Evolutionary conservation across 2,888 invertebrate species (phyloP).

Genomic region (Drosophila borborema): DNA sequence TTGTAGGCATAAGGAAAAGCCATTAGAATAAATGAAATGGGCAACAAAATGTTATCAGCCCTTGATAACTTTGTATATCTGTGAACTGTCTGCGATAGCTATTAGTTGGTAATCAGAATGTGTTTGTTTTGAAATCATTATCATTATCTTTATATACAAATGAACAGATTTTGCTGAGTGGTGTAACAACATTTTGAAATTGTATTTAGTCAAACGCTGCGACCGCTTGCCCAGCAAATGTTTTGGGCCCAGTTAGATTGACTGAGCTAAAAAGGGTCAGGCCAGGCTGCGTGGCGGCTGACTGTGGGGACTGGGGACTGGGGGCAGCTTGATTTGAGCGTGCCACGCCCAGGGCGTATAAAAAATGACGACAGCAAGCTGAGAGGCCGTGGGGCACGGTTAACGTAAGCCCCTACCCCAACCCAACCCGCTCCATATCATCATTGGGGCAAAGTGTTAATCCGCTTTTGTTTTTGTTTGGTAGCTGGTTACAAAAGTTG

Average conservation of each 20-base stretch:
- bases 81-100: neutral
- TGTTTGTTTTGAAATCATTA: neutral
- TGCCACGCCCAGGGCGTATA: constrained; percentile 47
- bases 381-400: constrained; percentile 28
- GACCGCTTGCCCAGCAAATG: constrained; percentile 45
- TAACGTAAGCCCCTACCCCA: constrained; percentile 1
- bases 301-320: neutral
- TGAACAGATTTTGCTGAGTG: constrained; percentile 28
- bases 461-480: constrained; percentile 71
- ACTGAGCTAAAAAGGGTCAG: constrained; percentile 71
- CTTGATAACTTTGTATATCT: neutral
- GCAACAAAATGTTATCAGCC: neutral
- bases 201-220: constrained; percentile 14
- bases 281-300: constrained; percentile 25
- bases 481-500: constrained; percentile 52
- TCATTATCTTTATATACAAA: neutral
- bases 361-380: constrained; percentile 54
- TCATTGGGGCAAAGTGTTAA: constrained; percentile 72
- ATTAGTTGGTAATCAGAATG: neutral
- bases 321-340: constrained; percentile 36
- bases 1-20: no score
- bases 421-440: constrained; percentile 53
- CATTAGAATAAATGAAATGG: neutral
- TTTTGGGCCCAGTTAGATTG: constrained; percentile 63
- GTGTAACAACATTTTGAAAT: constrained; percentile 58